Evolutionary conservation across 2,888 invertebrate genomes (phyloP).

Genomic region (Acanthosepion lycidas): DNA sequence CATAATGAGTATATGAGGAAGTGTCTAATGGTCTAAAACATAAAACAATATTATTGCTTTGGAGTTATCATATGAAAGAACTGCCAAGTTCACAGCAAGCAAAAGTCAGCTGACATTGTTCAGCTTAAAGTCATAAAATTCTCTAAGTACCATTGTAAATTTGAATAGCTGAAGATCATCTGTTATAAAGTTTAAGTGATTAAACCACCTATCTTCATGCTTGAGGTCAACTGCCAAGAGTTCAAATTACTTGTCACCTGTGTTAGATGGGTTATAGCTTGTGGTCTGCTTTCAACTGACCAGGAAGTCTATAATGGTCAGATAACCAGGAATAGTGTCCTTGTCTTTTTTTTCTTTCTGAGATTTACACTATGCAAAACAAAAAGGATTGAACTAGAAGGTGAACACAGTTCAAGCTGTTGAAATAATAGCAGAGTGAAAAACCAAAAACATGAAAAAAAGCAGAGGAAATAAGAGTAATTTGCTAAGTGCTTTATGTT

Average conservation of each 20-base stretch:
- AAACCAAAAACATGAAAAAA: no score
- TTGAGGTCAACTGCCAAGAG: not conserved
- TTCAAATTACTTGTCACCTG: constrained; percentile 4
- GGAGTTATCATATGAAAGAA: not conserved
- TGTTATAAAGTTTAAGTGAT: not conserved
- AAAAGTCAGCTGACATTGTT: not conserved
- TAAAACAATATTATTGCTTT: not conserved
- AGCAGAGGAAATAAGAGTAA: no score
- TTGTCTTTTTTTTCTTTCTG: not conserved
- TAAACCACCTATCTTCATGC: not conserved
- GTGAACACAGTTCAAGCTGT: no score
- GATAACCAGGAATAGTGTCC: not conserved
- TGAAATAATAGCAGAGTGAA: no score
- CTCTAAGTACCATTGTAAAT: not conserved
- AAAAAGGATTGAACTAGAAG: no score
- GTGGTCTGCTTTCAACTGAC: not conserved
- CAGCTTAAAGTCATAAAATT: not conserved
- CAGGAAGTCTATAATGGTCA: not conserved
- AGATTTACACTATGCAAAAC: no score
- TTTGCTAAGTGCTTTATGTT: no score
- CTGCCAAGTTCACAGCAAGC: not conserved
- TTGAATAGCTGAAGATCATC: not conserved
- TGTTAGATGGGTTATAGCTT: not conserved
- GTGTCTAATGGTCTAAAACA: no score
- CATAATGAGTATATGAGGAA: no score